Conservation (phyloP, 1,140 invertebrate genomes). For the Drosophila gunungcola region DNA sequence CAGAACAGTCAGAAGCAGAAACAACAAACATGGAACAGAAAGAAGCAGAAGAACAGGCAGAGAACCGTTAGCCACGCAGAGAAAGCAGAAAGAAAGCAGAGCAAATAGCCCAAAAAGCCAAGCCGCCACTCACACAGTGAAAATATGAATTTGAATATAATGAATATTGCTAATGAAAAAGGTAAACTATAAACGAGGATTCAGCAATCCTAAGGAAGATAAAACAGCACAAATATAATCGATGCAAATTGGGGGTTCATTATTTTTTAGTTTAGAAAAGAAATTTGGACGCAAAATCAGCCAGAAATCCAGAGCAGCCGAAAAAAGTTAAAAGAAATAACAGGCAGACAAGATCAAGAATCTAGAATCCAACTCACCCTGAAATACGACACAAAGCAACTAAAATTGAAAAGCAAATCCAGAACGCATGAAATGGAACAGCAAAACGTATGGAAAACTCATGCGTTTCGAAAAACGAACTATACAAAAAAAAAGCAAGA, state of each 20-base stretch:
- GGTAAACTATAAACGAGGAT: constrained; percentile 17
- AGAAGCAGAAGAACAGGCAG: constrained; percentile 12
- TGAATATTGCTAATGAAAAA: constrained; percentile 26
- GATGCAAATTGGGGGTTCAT: constrained; percentile 62
- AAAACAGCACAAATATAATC: constrained; percentile 31
- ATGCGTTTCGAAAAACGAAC: constrained; percentile 5
- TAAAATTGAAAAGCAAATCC: constrained; percentile 7
- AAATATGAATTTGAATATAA: constrained; percentile 26
- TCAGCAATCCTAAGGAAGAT: constrained; percentile 6
- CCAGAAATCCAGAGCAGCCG: constrained; percentile 47
- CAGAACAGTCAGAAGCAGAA: constrained; percentile 12
- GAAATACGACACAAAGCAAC: constrained; percentile 32
- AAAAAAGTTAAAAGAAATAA: constrained; percentile 12
- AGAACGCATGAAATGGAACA: constrained; percentile 19
- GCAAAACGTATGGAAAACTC: constrained; percentile 6
- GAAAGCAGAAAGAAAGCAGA: constrained; percentile 35
- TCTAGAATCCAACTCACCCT: constrained; percentile 31
- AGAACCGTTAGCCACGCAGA: constrained; percentile 45
- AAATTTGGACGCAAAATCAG: constrained; percentile 73
- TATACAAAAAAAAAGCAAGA: constrained; percentile 21
- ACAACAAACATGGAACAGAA: constrained; percentile 18
- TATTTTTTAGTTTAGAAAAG: constrained; percentile 53
- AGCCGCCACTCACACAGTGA: constrained; percentile 54
- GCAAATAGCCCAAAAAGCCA: constrained; percentile 62
- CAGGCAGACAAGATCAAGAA: constrained; percentile 30